phyloP scores from a whole-genome alignment of 2,113 vertebrate genomes.

The Sinosuthora webbiana region DNA sequence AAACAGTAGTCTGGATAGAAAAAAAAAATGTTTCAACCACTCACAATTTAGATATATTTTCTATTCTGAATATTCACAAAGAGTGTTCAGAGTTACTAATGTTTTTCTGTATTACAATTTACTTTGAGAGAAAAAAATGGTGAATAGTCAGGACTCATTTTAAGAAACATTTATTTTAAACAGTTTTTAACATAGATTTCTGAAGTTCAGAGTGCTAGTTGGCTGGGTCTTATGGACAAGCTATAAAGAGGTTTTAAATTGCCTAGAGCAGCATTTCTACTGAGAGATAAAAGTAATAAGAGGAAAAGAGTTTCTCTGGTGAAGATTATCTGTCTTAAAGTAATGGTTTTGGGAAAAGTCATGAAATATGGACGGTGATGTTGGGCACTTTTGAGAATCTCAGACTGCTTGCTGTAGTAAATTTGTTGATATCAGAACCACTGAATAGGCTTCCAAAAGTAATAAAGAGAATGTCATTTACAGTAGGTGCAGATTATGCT shows the following conservation, averaged over 20 bases:
- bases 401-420: neutral
- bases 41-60: neutral
- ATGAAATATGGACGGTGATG: neutral
- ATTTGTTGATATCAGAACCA: neutral
- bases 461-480: neutral
- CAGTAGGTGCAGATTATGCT: neutral
- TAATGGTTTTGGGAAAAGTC: neutral
- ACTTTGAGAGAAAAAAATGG: neutral
- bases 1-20: neutral
- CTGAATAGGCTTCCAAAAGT: neutral
- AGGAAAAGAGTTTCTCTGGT: neutral
- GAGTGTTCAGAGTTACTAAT: neutral
- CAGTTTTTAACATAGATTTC: neutral
- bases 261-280: neutral
- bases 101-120: neutral
- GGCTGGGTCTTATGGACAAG: neutral
- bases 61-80: neutral
- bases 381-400: neutral
- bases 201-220: neutral
- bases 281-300: neutral
- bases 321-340: slow-evolving; percentile 12
- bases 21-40: neutral
- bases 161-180: neutral
- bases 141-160: neutral
- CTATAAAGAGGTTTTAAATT: slow-evolving; percentile 31